A percentile compares a stretch with the other conserved stretches of the same genome.
Conservation (phyloP, 2,113 vertebrate species). For the Labeo rohita region DNA sequence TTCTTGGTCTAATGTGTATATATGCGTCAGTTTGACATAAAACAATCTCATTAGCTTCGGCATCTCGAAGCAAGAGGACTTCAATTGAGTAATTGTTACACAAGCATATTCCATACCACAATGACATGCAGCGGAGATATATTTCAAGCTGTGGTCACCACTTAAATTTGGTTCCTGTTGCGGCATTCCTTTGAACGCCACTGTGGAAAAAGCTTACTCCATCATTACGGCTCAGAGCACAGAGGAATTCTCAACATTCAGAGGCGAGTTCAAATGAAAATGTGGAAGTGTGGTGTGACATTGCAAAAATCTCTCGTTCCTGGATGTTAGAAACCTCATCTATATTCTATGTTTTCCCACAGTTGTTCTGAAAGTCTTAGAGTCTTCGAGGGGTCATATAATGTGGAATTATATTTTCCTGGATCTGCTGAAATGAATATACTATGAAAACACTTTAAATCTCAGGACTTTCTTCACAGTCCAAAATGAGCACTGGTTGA, state of each 20-base stretch:
- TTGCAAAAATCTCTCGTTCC: conserved; percentile 30
- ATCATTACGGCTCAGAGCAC: conserved; percentile 18
- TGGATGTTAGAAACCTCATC: conserved; percentile 35
- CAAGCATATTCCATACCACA: conserved; percentile 36
- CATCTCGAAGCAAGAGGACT: conserved; percentile 24
- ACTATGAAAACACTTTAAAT: not conserved
- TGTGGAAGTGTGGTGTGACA: conserved; percentile 39
- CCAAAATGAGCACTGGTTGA: not conserved
- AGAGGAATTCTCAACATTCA: conserved; percentile 18
- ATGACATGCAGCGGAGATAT: conserved; percentile 33
- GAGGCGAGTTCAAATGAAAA: not conserved
- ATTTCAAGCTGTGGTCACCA: conserved; percentile 38
- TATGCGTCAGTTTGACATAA: conserved; percentile 5
- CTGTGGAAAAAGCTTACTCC: conserved; percentile 34
- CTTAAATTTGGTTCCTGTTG: conserved; percentile 30
- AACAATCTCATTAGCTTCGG: conserved; percentile 22
- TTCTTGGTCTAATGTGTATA: not conserved
- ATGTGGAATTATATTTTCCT: not conserved
- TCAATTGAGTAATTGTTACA: conserved; percentile 33
- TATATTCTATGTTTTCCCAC: conserved; percentile 31
- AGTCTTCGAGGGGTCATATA: conserved; percentile 1
- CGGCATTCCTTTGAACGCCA: conserved; percentile 38
- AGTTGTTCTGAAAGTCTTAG: not conserved
- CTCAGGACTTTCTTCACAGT: not conserved
- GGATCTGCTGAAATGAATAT: not conserved